Conservation (phyloP, 1,140 invertebrate genomes). For the Zaprionus gabonicus region DNA sequence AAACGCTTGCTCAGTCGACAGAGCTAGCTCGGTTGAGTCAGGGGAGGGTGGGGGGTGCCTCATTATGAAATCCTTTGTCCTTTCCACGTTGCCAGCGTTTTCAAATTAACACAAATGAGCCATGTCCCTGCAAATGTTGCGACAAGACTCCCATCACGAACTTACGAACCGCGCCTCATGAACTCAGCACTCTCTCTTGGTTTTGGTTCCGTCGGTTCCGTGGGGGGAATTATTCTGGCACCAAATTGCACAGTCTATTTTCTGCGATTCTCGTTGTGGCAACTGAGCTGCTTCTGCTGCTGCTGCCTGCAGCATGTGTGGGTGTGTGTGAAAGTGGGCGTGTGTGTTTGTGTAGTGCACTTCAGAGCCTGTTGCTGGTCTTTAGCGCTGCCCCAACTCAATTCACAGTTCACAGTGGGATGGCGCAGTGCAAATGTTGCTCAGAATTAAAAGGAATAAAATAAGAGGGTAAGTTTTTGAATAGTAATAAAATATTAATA, state of each 20-base stretch:
- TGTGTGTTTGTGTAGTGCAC: constrained; percentile 25
- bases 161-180: constrained; percentile 12
- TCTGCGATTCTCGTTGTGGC: constrained; percentile 29
- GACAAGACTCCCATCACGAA: constrained; percentile 18
- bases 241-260: constrained; percentile 28
- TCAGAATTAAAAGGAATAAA: not conserved
- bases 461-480: not conserved
- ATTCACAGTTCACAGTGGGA: constrained; percentile 18
- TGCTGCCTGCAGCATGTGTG: constrained; percentile 16
- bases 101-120: constrained; percentile 48
- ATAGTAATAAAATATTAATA: not conserved
- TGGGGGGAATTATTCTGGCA: constrained; percentile 10
- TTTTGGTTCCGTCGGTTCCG: not conserved
- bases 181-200: constrained; percentile 9
- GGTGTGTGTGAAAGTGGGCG: not conserved
- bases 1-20: constrained; percentile 16
- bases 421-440: not conserved
- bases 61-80: constrained; percentile 3
- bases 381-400: constrained; percentile 3
- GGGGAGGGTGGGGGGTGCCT: not conserved
- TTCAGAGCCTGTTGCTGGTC: constrained; percentile 37
- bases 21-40: not conserved
- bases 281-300: constrained; percentile 14
- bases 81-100: constrained; percentile 5
- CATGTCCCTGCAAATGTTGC: constrained; percentile 29